phyloP scores from a whole-genome alignment of 2,888 invertebrate genomes.

The Cyclophora punctaria region DNA sequence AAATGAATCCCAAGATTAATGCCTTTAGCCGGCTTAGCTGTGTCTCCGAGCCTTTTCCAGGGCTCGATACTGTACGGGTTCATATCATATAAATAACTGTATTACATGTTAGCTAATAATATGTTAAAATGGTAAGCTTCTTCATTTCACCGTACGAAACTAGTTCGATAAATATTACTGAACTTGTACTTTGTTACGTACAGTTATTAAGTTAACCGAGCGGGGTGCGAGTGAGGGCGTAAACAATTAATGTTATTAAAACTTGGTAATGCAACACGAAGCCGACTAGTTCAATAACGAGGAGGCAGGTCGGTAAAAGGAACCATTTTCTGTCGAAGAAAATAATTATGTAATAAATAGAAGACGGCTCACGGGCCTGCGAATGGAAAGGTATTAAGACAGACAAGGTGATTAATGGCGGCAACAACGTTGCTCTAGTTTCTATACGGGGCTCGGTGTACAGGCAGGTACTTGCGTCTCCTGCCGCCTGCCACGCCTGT shows the following conservation, averaged over 20 bases:
- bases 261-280: conserved; percentile 55
- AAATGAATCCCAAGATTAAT: conserved; percentile 49
- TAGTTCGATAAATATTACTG: conserved; percentile 54
- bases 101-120: conserved; percentile 12
- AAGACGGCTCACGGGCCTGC: conserved; percentile 52
- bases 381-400: conserved; percentile 69
- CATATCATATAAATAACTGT: conserved; percentile 27
- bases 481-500: conserved; percentile 31
- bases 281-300: conserved; percentile 46
- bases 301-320: conserved; percentile 40
- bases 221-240: conserved; percentile 57
- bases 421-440: conserved; percentile 47
- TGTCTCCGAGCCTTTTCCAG: conserved; percentile 33
- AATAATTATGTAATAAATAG: conserved; percentile 70
- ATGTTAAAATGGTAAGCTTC: neutral
- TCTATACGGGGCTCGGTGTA: conserved; percentile 32
- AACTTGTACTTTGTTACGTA: conserved; percentile 42
- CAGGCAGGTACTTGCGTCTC: conserved; percentile 32
- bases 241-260: conserved; percentile 69
- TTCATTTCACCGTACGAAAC: conserved; percentile 37
- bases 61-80: too few relatives aligned
- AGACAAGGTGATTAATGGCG: conserved; percentile 70
- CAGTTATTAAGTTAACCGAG: conserved; percentile 43
- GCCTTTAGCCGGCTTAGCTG: conserved; percentile 31
- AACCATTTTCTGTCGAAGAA: conserved; percentile 56